Evolutionary conservation across 2,797 vertebrate genomes (phyloP).

Genomic region (Cephalopachus bancanus): DNA sequence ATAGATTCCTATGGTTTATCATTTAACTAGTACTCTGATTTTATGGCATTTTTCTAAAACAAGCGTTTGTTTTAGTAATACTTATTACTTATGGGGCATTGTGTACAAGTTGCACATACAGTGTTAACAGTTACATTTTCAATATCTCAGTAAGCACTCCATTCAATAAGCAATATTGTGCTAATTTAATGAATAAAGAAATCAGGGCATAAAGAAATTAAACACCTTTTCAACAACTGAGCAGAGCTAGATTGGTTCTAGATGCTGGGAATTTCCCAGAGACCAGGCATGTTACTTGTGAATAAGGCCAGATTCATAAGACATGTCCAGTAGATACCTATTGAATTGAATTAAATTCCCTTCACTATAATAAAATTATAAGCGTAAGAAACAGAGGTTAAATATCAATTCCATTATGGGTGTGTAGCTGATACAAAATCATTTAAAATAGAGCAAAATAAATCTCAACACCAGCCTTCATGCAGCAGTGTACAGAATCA

Average conservation of each 20-base stretch:
- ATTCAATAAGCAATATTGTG: background rate
- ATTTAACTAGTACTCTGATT: background rate
- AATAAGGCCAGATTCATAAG: background rate
- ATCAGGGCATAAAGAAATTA: background rate
- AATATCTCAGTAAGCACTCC: background rate
- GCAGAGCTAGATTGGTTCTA: background rate
- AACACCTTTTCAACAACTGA: constrained; percentile 23
- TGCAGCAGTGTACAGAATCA: background rate
- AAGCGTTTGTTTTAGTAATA: background rate
- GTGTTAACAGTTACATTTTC: background rate
- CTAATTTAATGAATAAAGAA: background rate
- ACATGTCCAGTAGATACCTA: constrained; percentile 2
- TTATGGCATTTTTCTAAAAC: constrained; percentile 10
- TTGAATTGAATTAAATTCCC: constrained; percentile 54
- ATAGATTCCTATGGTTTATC: background rate
- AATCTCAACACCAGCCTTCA: background rate
- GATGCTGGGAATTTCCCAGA: background rate
- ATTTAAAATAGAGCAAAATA: constrained; percentile 58
- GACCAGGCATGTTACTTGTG: background rate
- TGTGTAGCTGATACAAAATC: constrained; percentile 22
- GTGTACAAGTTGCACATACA: background rate
- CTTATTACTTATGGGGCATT: background rate
- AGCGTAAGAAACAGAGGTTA: constrained; percentile 43
- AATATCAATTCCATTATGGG: constrained; percentile 10
- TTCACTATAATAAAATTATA: constrained; percentile 61